Base-by-base conservation (phyloP, 2,888 invertebrate species). In the Agrypnus murinus region DNA sequence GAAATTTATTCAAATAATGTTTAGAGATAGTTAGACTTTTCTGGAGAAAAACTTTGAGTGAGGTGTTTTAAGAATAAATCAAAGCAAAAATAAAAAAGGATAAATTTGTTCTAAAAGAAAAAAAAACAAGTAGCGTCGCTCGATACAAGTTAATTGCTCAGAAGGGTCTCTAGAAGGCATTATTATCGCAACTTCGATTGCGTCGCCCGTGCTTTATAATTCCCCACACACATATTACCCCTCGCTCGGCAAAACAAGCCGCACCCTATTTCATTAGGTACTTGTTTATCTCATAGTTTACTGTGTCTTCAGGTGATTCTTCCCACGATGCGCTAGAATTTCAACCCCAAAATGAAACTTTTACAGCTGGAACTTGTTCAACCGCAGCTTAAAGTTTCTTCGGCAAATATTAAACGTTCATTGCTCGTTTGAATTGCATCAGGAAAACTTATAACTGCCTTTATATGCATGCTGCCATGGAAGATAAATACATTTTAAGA, bases 211-310 rank as follows among this genome's bases (percentile, higher is more conserved):
- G 55, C 55, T 55, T 55, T 55, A 58, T 58, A 58, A 58, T 58
- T 58, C 43, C 43, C 19, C 40, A 58, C 55, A 36, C 31, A 58
- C 55, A 36, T 55, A 55, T 55, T 59, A 46, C 48, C 62, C 43
- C 48, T 46, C 45, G 45, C 34, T 46, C 62, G 25, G 46, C 48
- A 46, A 66, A 66, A 66, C 36, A 58, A 66, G 46, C 36, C 36
- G 34, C 36, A 19, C 46, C 46, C 59, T 59, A 40, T 48, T 60
- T 67, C 60, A 67, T 67, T 59, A 66, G 46, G 38, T 60, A 64
- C 50, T 69, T 69, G 69, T 72, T 72, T 70, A 69, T 72, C 60
- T 66, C 65, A 53, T 70, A 69, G 66, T 63, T 69, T 66, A 66
- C 34, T 58, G 65, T 67, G 57, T 67, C 59, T 71, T 68, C 71